Conservation (phyloP, 1,140 invertebrate genomes). For the Drosophila arawakana region DNA sequence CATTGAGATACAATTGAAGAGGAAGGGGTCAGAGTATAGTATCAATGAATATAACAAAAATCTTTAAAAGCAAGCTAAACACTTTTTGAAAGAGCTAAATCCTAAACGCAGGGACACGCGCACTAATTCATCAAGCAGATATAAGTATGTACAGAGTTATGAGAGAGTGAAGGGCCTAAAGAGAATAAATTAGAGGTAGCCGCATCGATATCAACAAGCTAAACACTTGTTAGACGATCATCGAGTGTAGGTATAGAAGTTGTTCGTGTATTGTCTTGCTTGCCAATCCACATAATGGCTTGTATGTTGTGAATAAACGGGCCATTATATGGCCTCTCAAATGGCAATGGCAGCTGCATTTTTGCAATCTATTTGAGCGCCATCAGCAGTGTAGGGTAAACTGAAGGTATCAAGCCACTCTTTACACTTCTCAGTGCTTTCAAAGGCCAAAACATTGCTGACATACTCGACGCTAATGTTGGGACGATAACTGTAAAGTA, state of each 20-base stretch:
- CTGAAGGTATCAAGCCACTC: slow-evolving; percentile 94
- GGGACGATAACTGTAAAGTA: slow-evolving; percentile 95
- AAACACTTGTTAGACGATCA: slow-evolving; percentile 12
- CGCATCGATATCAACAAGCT: slow-evolving; percentile 22
- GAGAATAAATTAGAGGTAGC: background rate
- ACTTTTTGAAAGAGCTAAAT: background rate
- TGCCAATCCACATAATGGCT: slow-evolving; percentile 12
- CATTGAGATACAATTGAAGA: slow-evolving; percentile 14
- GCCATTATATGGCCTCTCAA: slow-evolving; percentile 43
- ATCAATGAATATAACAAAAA: background rate
- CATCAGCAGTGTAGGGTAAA: slow-evolving; percentile 89
- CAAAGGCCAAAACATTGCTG: slow-evolving; percentile 93
- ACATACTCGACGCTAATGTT: slow-evolving; percentile 94
- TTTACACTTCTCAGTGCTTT: slow-evolving; percentile 91
- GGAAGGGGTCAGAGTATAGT: background rate
- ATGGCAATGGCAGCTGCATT: slow-evolving; percentile 69
- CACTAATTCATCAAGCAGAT: slow-evolving; percentile 4
- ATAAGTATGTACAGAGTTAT: slow-evolving; percentile 20
- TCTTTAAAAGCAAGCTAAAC: background rate
- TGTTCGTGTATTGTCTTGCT: slow-evolving; percentile 13
- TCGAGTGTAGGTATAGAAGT: slow-evolving; percentile 15
- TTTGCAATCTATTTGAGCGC: slow-evolving; percentile 81
- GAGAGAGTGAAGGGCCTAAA: background rate
- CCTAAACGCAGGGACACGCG: slow-evolving; percentile 27
- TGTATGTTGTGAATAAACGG: slow-evolving; percentile 9